Conservation (phyloP, 2,888 invertebrate genomes). For the Troides helena region DNA sequence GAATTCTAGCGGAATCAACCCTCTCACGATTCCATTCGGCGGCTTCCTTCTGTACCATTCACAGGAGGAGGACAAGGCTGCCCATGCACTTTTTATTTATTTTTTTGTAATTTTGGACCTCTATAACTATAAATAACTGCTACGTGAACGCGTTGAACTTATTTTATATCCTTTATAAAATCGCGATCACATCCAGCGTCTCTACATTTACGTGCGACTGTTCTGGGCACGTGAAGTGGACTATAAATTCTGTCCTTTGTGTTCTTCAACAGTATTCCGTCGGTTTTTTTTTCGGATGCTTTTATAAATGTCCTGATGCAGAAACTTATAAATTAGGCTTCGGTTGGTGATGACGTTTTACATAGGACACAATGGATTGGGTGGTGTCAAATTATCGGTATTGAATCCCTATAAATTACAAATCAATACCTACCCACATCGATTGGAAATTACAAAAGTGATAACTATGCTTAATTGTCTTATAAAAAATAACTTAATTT, state of each 20-base stretch:
- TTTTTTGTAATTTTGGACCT: too few species aligned
- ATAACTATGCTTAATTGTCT: too few species aligned
- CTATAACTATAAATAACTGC: too few species aligned
- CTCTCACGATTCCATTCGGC: too few species aligned
- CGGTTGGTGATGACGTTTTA: slow-evolving; percentile 28
- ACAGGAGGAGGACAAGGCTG: too few species aligned
- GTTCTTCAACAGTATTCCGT: slow-evolving; percentile 50
- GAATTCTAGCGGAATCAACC: too few species aligned
- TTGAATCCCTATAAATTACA: background rate
- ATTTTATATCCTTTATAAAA: background rate
- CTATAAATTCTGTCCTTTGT: slow-evolving; percentile 74
- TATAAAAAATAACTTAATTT: too few species aligned
- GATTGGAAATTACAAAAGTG: too few species aligned
- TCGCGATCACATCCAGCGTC: slow-evolving; percentile 38
- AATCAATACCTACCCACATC: too few species aligned
- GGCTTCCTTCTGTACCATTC: too few species aligned
- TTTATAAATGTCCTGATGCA: slow-evolving; percentile 49
- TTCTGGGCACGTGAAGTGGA: slow-evolving; percentile 65
- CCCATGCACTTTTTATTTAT: too few species aligned
- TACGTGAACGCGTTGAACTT: background rate
- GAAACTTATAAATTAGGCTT: slow-evolving; percentile 37
- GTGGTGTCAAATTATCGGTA: slow-evolving; percentile 17
- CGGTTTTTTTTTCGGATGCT: slow-evolving; percentile 53
- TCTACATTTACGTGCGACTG: slow-evolving; percentile 45
- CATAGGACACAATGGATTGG: slow-evolving; percentile 23